These are phyloP conservation scores for Numenius phaeopus DNA, from an alignment of 2,797 vertebrate species.

Conservation along the genomic window DNA sequence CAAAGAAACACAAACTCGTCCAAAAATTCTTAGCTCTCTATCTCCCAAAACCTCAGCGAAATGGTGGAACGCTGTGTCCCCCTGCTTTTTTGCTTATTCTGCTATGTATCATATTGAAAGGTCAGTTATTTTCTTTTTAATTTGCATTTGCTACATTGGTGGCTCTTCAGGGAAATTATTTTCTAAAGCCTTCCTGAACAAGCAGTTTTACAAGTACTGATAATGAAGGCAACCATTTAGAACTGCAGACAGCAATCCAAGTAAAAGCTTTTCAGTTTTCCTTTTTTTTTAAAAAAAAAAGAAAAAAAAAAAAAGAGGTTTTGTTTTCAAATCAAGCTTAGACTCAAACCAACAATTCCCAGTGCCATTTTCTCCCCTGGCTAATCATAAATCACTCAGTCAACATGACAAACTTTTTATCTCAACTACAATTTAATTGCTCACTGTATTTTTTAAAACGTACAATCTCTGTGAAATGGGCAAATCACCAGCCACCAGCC, in stretches of 20 bases:
- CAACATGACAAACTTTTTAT: neutral
- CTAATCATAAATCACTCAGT: neutral
- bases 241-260: neutral
- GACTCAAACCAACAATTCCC: neutral
- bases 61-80: neutral
- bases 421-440: neutral
- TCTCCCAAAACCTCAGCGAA: neutral
- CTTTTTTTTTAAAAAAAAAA: neutral
- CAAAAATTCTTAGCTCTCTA: neutral
- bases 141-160: neutral
- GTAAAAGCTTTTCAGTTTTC: neutral
- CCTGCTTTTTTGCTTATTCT: neutral
- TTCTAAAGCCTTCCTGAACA: constrained; percentile 13
- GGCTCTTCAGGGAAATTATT: constrained; percentile 13
- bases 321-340: constrained; percentile 15
- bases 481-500: neutral
- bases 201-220: constrained; percentile 7
- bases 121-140: neutral
- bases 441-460: neutral
- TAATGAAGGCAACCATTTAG: neutral
- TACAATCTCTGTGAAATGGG: neutral
- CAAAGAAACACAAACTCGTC: neutral
- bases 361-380: neutral
- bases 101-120: neutral
- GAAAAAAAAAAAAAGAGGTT: neutral